phyloP scores from a whole-genome alignment of 2,797 vertebrate genomes.

The Loris lydekkerianus region DNA sequence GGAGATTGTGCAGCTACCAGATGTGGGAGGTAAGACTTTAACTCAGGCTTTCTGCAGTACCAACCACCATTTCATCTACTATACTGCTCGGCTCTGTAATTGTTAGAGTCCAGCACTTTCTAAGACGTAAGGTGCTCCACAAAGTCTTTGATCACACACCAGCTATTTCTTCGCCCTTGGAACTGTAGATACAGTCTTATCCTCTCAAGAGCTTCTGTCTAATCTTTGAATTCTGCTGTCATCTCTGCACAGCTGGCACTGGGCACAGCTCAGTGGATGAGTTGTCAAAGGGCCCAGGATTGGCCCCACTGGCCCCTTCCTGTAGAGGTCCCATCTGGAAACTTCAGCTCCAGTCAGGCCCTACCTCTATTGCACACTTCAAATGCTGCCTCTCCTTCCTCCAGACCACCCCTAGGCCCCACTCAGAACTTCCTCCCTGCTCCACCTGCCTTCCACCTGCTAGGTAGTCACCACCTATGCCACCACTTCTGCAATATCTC shows the following conservation, averaged over 20 bases:
- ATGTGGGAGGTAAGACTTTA: not conserved
- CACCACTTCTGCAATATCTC: not conserved
- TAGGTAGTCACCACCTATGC: accelerated
- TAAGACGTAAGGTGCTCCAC: not conserved
- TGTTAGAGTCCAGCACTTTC: not conserved
- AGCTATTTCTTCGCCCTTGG: constrained; percentile 8
- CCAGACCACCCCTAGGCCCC: not conserved
- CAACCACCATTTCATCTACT: not conserved
- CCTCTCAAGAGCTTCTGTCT: not conserved
- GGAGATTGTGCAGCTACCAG: not conserved
- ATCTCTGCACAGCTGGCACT: not conserved
- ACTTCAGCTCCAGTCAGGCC: not conserved
- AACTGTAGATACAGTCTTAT: constrained; percentile 26
- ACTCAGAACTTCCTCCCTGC: accelerated
- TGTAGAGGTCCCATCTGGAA: not conserved
- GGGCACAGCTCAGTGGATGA: constrained; percentile 27
- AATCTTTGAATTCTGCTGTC: constrained; percentile 1
- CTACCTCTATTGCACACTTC: not conserved
- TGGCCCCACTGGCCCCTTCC: not conserved
- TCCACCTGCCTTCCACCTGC: not conserved
- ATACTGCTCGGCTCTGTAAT: accelerated
- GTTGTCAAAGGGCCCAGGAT: not conserved
- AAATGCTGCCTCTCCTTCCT: not conserved
- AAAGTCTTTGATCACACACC: not conserved
- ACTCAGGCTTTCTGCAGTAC: not conserved